Percentiles rank a stretch among this genome's conserved stretches.
phyloP scores from a whole-genome alignment of 1,140 invertebrate genomes.

The Helicoverpa armigera region DNA sequence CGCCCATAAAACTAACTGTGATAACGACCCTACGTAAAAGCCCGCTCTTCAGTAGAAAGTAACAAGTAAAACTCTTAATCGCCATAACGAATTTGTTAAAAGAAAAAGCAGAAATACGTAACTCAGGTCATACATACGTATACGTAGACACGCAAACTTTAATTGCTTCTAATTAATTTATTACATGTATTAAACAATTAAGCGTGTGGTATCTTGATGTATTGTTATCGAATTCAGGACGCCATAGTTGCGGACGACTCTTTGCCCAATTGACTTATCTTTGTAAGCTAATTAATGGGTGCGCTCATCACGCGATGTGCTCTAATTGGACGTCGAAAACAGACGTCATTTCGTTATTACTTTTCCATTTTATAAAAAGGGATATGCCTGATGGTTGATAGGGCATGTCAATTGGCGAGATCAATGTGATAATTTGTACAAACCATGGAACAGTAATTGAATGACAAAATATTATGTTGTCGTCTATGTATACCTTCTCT shows the following conservation, averaged over 20 bases:
- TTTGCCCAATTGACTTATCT: conserved; percentile 84
- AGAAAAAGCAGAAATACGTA: conserved; percentile 39
- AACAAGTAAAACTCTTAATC: conserved; percentile 70
- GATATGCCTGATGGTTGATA: conserved; percentile 29
- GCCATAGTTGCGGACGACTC: conserved; percentile 59
- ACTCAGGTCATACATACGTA: conserved; percentile 50
- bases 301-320: conserved; percentile 74
- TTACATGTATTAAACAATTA: conserved; percentile 86
- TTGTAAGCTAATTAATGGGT: conserved; percentile 78
- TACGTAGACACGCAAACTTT: conserved; percentile 76
- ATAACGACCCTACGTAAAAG: conserved; percentile 41
- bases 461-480: background rate
- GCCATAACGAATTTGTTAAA: conserved; percentile 67
- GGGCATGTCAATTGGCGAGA: conserved; percentile 13
- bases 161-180: conserved; percentile 86
- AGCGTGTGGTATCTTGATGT: conserved; percentile 81
- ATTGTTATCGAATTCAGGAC: conserved; percentile 79
- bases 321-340: conserved; percentile 70
- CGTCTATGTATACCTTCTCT: background rate
- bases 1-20: conserved; percentile 19
- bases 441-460: background rate
- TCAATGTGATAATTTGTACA: conserved; percentile 20
- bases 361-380: conserved; percentile 49
- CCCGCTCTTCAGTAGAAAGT: conserved; percentile 60
- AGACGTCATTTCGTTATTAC: conserved; percentile 50